A percentile compares a stretch with the other conserved stretches of the same genome.
phyloP scores from a whole-genome alignment of 2,113 vertebrate species.

The Colius striatus region DNA sequence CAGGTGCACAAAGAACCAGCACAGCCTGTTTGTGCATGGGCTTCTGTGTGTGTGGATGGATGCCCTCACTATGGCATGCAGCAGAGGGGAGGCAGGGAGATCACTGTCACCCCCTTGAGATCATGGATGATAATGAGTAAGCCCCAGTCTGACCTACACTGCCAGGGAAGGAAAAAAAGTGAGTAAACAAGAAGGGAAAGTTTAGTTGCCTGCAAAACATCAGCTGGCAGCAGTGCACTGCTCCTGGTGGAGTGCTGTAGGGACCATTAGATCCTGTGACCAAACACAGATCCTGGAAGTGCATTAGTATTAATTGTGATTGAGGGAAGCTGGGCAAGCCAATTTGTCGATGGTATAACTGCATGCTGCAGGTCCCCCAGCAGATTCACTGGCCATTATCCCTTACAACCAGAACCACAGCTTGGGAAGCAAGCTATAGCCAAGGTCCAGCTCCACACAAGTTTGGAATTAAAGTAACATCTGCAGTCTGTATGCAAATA shows the following conservation, averaged over 20 bases:
- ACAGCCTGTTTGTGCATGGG: neutral
- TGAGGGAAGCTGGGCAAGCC: neutral
- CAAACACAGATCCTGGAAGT: neutral
- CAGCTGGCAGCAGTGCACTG: neutral
- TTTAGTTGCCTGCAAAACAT: neutral
- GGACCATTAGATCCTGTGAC: too few relatives aligned
- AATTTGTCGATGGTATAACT: neutral
- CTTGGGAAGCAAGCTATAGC: neutral
- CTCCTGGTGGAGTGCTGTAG: neutral
- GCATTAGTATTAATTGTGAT: neutral
- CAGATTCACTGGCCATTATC: neutral
- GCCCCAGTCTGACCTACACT: neutral
- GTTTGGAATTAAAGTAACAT: too few relatives aligned
- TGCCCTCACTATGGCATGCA: neutral
- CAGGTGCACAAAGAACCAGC: neutral
- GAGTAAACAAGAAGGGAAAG: neutral
- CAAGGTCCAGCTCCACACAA: too few relatives aligned
- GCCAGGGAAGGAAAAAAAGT: neutral
- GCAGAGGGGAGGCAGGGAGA: neutral
- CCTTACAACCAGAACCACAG: neutral
- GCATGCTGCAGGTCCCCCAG: neutral
- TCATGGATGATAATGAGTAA: rapidly evolving
- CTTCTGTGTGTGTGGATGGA: neutral
- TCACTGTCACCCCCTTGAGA: neutral
- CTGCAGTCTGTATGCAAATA: neutral